Evolutionary conservation across 2,797 vertebrate species (phyloP), one percentile per base, ranked within the genome.

Genomic region (Enoplosus armatus): DNA sequence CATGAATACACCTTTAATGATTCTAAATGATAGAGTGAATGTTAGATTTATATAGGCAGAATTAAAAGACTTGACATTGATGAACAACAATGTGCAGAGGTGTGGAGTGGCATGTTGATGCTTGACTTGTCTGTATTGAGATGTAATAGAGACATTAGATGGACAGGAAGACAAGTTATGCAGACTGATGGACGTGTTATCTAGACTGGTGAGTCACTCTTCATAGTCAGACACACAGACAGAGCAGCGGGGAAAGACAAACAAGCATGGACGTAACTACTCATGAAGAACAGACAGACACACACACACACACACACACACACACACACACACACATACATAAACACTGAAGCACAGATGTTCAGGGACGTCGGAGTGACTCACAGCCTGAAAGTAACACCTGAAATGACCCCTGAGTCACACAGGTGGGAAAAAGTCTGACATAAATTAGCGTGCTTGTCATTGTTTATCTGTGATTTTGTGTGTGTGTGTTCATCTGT

Each of bases 301-400:
- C n/a, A 39, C n/a, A 61, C 33, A 48, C n/a, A 53, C 8, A 35
- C 33, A 37, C n/a, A n/a, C n/a, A n/a, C n/a, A n/a, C n/a, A n/a
- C n/a, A n/a, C n/a, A n/a, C n/a, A n/a, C n/a, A n/a, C n/a, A n/a
- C n/a, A 47, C 29, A 45, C n/a, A 64, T 31, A 47, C n/a, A 56
- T 9, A 65, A 39, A 72, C 45, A 47, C 3, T 27, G 7, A 31
- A 35, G 39, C 51, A 56, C 91, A 89, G 84, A 84, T 88, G 89
- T 90, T 86, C 79, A 53, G 37, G 31, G 74, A 87, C 20, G 80
- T 77, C 51, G 77, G 73, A 50, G 64, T 92, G 89, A 93, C 78
- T 92, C 89, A 91, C 67, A 62, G 66, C 45, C 51, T 78, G 27
- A 79, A 69, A 39, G 71, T 4, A 74, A 84, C 79, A 89, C 84